Evolutionary conservation across 2,888 invertebrate species (phyloP).

Genomic region (Chironomus riparius): DNA sequence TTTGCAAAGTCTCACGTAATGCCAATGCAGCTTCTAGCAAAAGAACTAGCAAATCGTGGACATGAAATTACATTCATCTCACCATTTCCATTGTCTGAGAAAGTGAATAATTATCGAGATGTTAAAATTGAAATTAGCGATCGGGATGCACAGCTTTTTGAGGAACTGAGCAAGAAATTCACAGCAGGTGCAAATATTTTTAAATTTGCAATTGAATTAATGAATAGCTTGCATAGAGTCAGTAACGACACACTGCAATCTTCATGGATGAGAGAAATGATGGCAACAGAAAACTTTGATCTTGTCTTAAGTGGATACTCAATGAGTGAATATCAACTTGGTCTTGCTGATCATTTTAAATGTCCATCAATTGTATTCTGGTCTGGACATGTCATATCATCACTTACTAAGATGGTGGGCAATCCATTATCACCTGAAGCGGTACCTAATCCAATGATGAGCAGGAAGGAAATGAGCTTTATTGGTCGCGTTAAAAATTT

Average conservation of each 20-base stretch:
- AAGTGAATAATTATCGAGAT: conserved; percentile 18
- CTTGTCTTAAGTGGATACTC: conserved; percentile 36
- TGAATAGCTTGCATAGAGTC: neutral
- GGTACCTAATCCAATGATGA: neutral
- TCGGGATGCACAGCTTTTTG: neutral
- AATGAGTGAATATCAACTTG: conserved; percentile 36
- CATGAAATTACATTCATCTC: conserved; percentile 35
- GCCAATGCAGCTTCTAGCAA: conserved; percentile 36
- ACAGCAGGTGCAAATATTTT: neutral
- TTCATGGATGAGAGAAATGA: neutral
- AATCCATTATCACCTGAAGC: conserved; percentile 28
- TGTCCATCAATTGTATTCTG: conserved; percentile 35
- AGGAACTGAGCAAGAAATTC: neutral
- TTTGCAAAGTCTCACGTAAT: conserved; percentile 38
- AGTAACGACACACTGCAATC: neutral
- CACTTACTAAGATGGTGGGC: conserved; percentile 31
- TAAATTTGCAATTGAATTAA: neutral
- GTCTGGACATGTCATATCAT: conserved; percentile 33
- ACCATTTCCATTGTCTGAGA: neutral
- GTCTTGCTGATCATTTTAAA: conserved; percentile 36
- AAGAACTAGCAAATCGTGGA: conserved; percentile 34
- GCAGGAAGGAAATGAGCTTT: neutral
- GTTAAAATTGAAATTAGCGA: neutral
- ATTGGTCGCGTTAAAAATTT: neutral
- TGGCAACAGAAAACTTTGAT: conserved; percentile 34